These are phyloP conservation scores for Myiagra hebetior DNA, from an alignment of 2,113 vertebrate species.

Conservation along the genomic window DNA sequence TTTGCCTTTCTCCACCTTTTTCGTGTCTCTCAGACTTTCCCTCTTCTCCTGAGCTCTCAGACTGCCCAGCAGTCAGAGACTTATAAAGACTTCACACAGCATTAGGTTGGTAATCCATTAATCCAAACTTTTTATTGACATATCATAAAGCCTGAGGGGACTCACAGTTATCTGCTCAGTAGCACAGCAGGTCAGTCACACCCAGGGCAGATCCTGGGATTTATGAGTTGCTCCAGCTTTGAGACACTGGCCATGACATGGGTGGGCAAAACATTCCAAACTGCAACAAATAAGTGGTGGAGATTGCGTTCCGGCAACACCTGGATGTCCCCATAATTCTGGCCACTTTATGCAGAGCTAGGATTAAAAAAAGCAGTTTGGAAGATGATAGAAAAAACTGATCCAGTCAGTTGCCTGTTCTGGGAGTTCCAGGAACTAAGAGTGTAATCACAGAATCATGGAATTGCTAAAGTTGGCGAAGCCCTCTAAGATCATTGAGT, in stretches of 20 bases:
- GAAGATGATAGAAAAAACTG: not conserved
- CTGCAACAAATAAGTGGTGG: not conserved
- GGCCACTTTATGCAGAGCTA: not conserved
- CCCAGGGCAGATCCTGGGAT: not conserved
- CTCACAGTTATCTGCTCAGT: not conserved
- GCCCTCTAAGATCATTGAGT: not conserved
- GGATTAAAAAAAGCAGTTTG: not conserved
- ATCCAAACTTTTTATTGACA: not conserved
- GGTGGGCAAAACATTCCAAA: not conserved
- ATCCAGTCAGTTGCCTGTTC: not conserved
- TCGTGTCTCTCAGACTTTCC: not conserved
- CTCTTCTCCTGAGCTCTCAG: not conserved
- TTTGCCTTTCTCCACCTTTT: not conserved
- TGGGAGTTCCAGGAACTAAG: not conserved
- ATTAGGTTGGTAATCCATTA: constrained; percentile 34
- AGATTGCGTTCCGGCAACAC: fast-evolving
- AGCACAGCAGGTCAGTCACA: not conserved
- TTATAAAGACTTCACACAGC: not conserved
- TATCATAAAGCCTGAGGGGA: not conserved
- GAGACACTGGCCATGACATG: not conserved
- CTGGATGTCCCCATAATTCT: not conserved
- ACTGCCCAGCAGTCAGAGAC: not conserved
- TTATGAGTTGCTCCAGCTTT: not conserved
- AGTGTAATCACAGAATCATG: not conserved
- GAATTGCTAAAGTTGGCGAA: not conserved